These are phyloP conservation scores for Micrastur ruficollis DNA, from an alignment of 2,797 vertebrate species.

Conservation along the genomic window DNA sequence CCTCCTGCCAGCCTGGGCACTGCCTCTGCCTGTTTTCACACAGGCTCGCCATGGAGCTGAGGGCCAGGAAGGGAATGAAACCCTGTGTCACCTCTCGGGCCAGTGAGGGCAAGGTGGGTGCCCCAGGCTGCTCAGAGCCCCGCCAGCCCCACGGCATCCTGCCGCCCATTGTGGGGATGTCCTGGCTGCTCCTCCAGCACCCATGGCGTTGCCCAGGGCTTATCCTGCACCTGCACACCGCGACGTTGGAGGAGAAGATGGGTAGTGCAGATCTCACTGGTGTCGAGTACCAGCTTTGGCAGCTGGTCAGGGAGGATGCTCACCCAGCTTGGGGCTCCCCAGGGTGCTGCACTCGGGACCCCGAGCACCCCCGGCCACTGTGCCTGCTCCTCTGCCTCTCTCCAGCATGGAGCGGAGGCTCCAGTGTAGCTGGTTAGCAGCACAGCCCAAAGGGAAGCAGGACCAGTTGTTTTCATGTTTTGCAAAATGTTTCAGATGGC, in stretches of 20 bases:
- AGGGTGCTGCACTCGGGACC: not conserved
- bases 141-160: not conserved
- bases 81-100: not conserved
- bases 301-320: not conserved
- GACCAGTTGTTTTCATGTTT: not conserved
- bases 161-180: not conserved
- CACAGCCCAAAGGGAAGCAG: not conserved
- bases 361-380: not conserved
- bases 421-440: rapidly evolving
- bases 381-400: not conserved
- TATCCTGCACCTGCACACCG: not conserved
- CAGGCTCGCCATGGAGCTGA: rapidly evolving
- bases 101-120: not conserved
- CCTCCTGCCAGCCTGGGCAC: rapidly evolving
- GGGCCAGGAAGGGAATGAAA: not conserved
- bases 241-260: not conserved
- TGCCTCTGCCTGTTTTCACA: not conserved
- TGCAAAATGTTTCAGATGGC: not conserved
- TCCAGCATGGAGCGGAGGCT: not conserved
- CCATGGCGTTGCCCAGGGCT: rapidly evolving
- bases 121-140: not conserved
- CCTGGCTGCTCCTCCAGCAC: not conserved
- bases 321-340: not conserved
- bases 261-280: not conserved
- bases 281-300: not conserved